Conservation (phyloP, 2,888 invertebrate species). For the Drosophila paramelanica region DNA sequence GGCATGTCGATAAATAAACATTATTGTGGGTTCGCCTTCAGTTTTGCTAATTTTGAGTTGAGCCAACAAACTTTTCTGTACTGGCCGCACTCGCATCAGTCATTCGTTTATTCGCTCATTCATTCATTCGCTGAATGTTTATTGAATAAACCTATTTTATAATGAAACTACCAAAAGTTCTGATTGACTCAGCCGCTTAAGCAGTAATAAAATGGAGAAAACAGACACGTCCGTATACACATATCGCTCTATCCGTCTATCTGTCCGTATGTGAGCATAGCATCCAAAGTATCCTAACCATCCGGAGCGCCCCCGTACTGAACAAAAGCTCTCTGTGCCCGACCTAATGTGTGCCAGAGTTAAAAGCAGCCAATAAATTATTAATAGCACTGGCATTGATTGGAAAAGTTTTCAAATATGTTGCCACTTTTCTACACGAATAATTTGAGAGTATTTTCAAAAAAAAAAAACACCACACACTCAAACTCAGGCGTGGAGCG, state of each 20-base stretch:
- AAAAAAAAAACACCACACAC: conserved; percentile 14
- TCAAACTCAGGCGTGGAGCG: conserved; percentile 16
- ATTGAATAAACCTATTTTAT: conserved; percentile 62
- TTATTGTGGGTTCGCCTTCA: conserved; percentile 28
- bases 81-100: too few species aligned
- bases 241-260: background rate
- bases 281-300: conserved; percentile 15
- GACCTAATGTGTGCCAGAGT: conserved; percentile 44
- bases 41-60: conserved; percentile 51
- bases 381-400: conserved; percentile 80
- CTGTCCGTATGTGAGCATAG: conserved; percentile 1
- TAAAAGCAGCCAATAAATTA: conserved; percentile 79
- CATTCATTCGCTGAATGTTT: conserved; percentile 29
- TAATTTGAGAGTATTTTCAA: conserved; percentile 71
- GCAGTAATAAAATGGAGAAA: conserved; percentile 39
- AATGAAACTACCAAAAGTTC: conserved; percentile 67
- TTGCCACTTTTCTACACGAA: conserved; percentile 81
- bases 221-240: conserved; percentile 6
- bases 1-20: conserved; percentile 40
- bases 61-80: conserved; percentile 26
- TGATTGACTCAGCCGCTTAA: conserved; percentile 67
- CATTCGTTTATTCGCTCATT: background rate
- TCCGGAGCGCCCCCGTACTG: conserved; percentile 22
- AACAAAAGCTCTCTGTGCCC: conserved; percentile 22
- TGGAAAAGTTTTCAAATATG: conserved; percentile 82